Conservation (phyloP, 2,888 invertebrate genomes). For the Pogonocherus hispidulus region DNA sequence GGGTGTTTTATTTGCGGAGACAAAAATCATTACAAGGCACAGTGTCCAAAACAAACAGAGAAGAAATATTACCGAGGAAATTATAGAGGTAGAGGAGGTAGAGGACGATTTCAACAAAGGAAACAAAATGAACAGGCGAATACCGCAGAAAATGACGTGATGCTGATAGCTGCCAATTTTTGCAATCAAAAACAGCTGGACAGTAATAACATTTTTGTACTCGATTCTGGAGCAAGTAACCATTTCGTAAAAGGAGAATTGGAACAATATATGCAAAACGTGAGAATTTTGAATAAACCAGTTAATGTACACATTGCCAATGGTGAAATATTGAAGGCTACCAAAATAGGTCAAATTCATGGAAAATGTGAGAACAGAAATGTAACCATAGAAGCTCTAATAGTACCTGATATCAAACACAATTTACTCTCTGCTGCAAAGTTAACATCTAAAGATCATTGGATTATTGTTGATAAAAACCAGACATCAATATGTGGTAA, state of each 20-base stretch:
- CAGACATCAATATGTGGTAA: neutral
- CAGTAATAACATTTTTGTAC: constrained; percentile 24
- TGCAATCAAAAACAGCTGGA: constrained; percentile 25
- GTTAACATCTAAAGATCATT: constrained; percentile 18
- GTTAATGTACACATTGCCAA: constrained; percentile 30
- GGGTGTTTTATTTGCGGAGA: neutral
- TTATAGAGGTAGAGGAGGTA: too few species aligned
- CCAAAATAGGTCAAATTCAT: constrained; percentile 18
- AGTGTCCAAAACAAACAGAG: neutral
- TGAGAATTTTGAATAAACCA: constrained; percentile 12
- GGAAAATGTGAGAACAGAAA: constrained; percentile 22
- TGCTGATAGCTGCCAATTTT: constrained; percentile 20
- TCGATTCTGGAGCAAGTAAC: constrained; percentile 36
- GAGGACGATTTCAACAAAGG: too few species aligned
- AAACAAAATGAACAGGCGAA: neutral
- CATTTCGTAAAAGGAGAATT: constrained; percentile 32
- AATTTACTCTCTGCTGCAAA: constrained; percentile 36
- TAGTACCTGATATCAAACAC: constrained; percentile 35
- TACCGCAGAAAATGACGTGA: too few species aligned
- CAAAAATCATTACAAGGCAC: neutral
- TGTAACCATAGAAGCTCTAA: constrained; percentile 29
- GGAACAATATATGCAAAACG: constrained; percentile 29
- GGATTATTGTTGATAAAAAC: constrained; percentile 31
- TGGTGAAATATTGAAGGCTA: constrained; percentile 27
- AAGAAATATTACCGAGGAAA: too few species aligned